These are phyloP conservation scores for Nothocercus nigrocapillus DNA, from an alignment of 2,113 vertebrate genomes.

Conservation along the genomic window DNA sequence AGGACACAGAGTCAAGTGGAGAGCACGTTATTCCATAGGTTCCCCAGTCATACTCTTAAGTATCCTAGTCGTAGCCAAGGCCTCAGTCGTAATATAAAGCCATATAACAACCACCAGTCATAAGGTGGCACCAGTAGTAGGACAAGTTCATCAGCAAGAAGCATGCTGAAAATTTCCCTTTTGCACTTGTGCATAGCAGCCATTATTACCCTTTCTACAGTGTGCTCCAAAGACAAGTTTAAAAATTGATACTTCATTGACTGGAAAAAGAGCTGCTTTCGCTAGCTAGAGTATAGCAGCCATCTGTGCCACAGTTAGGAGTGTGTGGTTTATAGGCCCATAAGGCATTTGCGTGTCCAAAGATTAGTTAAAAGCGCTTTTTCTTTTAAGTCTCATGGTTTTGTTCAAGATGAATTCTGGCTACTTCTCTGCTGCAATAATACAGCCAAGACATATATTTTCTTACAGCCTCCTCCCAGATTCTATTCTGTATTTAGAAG, in stretches of 20 bases:
- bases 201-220: not conserved
- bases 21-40: not conserved
- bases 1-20: not conserved
- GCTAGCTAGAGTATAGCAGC: not conserved
- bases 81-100: not conserved
- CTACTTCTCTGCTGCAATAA: constrained; percentile 17
- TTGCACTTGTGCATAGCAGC: not conserved
- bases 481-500: constrained; percentile 72
- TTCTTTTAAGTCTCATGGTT: constrained; percentile 35
- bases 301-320: not conserved
- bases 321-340: not conserved
- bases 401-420: constrained; percentile 53
- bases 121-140: not conserved
- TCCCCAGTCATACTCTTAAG: not conserved
- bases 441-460: constrained; percentile 74
- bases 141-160: not conserved
- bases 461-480: constrained; percentile 62
- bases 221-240: not conserved
- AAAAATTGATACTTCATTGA: not conserved
- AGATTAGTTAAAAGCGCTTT: constrained; percentile 18
- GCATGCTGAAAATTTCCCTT: not conserved
- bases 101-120: not conserved
- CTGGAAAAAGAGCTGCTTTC: not conserved
- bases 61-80: no score
- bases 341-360: not conserved